Evolutionary conservation across 1,140 invertebrate genomes (phyloP).

Genomic region (Tetraneura akinire): DNA sequence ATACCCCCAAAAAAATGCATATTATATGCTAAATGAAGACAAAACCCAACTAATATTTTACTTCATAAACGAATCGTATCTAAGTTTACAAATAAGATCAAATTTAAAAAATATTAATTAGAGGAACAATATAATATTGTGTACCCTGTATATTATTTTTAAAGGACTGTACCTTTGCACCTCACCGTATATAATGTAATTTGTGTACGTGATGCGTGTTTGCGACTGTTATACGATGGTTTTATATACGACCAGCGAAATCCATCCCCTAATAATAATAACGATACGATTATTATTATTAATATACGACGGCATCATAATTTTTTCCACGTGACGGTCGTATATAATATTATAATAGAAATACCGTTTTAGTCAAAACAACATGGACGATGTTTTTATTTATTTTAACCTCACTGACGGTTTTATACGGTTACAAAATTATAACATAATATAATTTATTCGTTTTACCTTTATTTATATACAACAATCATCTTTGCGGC

Average conservation of each 20-base stretch:
- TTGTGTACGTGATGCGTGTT: background rate
- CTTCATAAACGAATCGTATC: no score
- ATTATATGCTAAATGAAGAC: no score
- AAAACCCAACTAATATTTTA: no score
- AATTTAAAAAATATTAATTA: no score
- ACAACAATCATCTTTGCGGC: conserved; percentile 3
- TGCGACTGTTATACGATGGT: background rate
- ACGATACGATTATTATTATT: conserved; percentile 20
- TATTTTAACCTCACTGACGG: background rate
- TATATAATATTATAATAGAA: conserved; percentile 4
- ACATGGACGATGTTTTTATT: conserved; percentile 3
- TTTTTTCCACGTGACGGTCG: background rate
- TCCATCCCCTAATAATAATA: conserved; percentile 29
- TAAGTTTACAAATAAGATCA: no score
- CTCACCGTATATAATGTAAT: background rate
- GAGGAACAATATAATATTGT: no score
- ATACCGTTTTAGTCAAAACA: conserved; percentile 29
- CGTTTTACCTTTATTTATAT: background rate
- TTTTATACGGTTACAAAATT: conserved; percentile 31
- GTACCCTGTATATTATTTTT: no score
- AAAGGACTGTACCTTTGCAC: background rate
- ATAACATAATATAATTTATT: conserved; percentile 7
- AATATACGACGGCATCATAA: background rate
- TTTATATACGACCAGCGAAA: background rate
- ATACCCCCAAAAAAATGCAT: no score